phyloP scores from a whole-genome alignment of 2,113 vertebrate genomes.

The Parotia lawesii region DNA sequence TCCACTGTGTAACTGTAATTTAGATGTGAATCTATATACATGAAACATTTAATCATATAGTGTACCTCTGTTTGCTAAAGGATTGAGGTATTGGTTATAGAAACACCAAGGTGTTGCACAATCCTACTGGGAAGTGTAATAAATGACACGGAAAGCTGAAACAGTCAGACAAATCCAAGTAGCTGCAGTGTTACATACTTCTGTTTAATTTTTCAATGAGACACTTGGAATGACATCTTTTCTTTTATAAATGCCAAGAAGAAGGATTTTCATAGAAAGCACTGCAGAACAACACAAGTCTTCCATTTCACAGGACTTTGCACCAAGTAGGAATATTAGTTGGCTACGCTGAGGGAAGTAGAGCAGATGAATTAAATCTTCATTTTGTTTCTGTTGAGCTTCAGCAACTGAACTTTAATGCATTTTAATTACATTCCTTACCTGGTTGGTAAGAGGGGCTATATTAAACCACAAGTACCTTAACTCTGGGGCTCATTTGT shows the following conservation, averaged over 20 bases:
- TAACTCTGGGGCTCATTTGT: constrained; percentile 37
- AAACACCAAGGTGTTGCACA: not conserved
- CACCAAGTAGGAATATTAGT: not conserved
- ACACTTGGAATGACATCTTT: not conserved
- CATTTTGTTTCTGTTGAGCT: not conserved
- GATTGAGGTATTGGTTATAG: not conserved
- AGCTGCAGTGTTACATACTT: not conserved
- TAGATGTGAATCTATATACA: not conserved
- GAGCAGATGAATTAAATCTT: constrained; percentile 1
- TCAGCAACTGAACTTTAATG: constrained; percentile 6
- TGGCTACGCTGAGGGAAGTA: not conserved
- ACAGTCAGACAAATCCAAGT: not conserved
- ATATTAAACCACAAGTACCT: constrained; percentile 16
- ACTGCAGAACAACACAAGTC: not conserved
- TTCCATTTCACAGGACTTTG: not conserved
- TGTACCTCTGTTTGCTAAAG: not conserved
- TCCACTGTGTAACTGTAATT: not conserved
- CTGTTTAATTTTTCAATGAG: not conserved
- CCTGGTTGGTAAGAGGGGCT: constrained; percentile 13
- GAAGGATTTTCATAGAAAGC: not conserved
- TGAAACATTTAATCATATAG: not conserved
- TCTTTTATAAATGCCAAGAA: not conserved
- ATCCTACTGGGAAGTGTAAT: not conserved
- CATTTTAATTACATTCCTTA: constrained; percentile 35
- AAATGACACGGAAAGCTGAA: not conserved